Percentiles rank a stretch among this genome's conserved stretches.
phyloP scores from a whole-genome alignment of 1,140 invertebrate species.

The Luehdorfia chinensis region DNA sequence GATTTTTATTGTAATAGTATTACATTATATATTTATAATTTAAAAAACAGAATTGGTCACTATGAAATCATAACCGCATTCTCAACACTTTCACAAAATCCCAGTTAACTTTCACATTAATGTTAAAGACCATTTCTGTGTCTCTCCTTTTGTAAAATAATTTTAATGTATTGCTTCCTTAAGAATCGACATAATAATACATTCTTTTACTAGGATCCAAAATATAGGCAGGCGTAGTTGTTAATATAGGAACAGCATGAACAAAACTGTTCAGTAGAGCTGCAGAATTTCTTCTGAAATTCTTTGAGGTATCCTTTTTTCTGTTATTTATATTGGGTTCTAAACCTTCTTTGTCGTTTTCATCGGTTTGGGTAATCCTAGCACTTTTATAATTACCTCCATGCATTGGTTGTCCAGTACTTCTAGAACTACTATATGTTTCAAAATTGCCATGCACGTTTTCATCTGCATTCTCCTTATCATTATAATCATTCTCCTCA shows the following conservation, averaged over 20 bases:
- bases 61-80: conserved; percentile 16
- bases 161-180: too few species aligned
- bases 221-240: conserved; percentile 54
- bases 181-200: conserved; percentile 67
- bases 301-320: conserved; percentile 20
- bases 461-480: conserved; percentile 29
- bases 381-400: conserved; percentile 62
- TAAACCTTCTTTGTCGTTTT: conserved; percentile 22
- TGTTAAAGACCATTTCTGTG: too few species aligned
- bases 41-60: conserved; percentile 27
- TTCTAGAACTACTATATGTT: conserved; percentile 31
- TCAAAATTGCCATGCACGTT: conserved; percentile 40
- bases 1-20: conserved; percentile 18
- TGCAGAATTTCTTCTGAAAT: conserved; percentile 38
- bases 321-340: conserved; percentile 19
- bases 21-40: conserved; percentile 22
- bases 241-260: conserved; percentile 47
- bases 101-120: too few species aligned
- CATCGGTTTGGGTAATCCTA: conserved; percentile 36
- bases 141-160: too few species aligned
- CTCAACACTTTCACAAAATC: conserved; percentile 27
- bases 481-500: conserved; percentile 31
- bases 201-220: conserved; percentile 67
- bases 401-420: conserved; percentile 35
- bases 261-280: conserved; percentile 49